Base-by-base conservation (phyloP, 2,113 vertebrate species). In the Okapia johnstoni region DNA sequence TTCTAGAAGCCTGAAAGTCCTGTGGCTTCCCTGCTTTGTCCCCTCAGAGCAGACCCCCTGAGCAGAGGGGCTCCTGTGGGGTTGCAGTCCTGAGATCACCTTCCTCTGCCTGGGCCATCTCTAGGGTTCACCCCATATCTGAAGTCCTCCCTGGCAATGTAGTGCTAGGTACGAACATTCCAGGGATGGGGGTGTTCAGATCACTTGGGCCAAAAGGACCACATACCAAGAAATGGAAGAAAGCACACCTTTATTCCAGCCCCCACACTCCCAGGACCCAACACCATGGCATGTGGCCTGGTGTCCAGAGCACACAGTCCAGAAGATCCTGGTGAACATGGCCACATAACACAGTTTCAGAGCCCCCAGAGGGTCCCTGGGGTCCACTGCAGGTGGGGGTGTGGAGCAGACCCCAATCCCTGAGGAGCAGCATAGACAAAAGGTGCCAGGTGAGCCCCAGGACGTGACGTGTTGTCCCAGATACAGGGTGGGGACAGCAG, bases 171-270 rank as follows among this genome's bases (percentile, higher is more conserved):
- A 50, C 11, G 23, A 76, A 46, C 4, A 10, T 58, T 50, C 36
- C 15, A 3, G 66, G 52, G 25, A 43, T 11, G 10, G 28, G 14
- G 13, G 2, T 23, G 26, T 70, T 85, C 21, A n/a, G 79, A 66
- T 6, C 52, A 40, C 5, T 14, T 8, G 16, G 84, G 94, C 26
- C 84, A 9, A 50, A 94, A 94, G 36, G 16, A 84, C 19, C 58
- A 80, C 26, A 43, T 5, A 36, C 11, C 13, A 23, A 1, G n/a
- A 50, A 28, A 16, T 19, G 48, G 83, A 89, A 94, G 84, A 88
- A 87, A 79, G 40, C 30, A 89, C 36, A 30, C 43, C 52, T 97
- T 98, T 96, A 96, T 96, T 96, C 86, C 93, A 55, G 17, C 6
- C 83, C 79, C 61, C 40, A 58, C n/a, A 28, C 16, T 52, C 79